These are phyloP conservation scores for Chaenogobius annularis DNA, from an alignment of 2,113 vertebrate genomes.

Conservation along the genomic window DNA sequence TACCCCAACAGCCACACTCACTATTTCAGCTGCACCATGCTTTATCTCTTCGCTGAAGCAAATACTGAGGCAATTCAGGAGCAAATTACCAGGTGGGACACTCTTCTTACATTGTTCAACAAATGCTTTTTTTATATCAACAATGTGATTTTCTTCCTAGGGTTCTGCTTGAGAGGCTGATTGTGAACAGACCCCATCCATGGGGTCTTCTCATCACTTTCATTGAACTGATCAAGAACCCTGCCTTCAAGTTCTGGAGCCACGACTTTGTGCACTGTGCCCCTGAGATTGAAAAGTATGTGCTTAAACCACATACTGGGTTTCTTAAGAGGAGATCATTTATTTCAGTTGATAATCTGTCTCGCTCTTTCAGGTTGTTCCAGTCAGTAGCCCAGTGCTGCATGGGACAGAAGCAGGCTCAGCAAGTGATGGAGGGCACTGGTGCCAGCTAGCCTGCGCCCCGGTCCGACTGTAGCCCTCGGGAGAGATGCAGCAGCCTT, in stretches of 20 bases:
- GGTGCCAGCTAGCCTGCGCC: slow-evolving; percentile 88
- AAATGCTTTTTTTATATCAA: neutral
- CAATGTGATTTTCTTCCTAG: slow-evolving; percentile 56
- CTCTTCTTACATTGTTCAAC: neutral
- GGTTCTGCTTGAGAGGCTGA: slow-evolving; percentile 96
- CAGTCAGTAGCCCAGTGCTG: slow-evolving; percentile 99
- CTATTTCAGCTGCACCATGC: slow-evolving; percentile 99
- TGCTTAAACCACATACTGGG: neutral
- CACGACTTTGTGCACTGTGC: slow-evolving; percentile 99
- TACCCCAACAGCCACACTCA: slow-evolving; percentile 99
- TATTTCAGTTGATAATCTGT: neutral
- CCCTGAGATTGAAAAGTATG: slow-evolving; percentile 98
- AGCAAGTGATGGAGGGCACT: slow-evolving; percentile 99
- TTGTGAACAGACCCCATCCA: slow-evolving; percentile 98
- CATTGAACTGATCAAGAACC: slow-evolving; percentile 99
- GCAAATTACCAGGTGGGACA: slow-evolving; percentile 91
- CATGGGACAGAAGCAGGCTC: slow-evolving; percentile 99
- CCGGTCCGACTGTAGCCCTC: slow-evolving; percentile 56
- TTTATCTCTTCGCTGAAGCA: slow-evolving; percentile 97
- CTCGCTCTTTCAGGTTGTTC: slow-evolving; percentile 84
- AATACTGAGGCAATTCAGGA: slow-evolving; percentile 99
- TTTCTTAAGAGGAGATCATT: neutral
- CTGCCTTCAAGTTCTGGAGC: slow-evolving; percentile 99
- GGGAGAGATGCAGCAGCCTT: slow-evolving; percentile 64
- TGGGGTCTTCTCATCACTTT: slow-evolving; percentile 99